Base-by-base conservation (phyloP, 1,140 invertebrate species). In the Macrostomum lignano region DNA sequence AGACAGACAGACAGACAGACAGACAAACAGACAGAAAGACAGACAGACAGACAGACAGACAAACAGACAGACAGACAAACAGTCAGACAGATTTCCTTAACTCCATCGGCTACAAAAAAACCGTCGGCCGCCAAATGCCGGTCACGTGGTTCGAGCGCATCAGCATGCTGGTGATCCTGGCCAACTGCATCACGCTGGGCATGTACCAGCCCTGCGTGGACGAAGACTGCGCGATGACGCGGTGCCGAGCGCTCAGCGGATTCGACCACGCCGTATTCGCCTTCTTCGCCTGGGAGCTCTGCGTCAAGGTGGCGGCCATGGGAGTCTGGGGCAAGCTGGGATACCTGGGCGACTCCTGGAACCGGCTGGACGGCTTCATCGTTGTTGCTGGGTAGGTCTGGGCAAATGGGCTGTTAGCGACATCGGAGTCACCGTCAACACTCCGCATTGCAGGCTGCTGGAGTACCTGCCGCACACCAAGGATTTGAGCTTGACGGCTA, bases 101-200 rank as follows among this genome's bases (percentile, higher is more conserved):
- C n/a, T n/a, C n/a, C n/a, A n/a, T n/a, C n/a, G n/a, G n/a, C n/a
- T n/a, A n/a, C n/a, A n/a, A n/a, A n/a, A n/a, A n/a, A n/a, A n/a
- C n/a, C n/a, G n/a, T n/a, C n/a, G n/a, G n/a, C n/a, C n/a, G n/a
- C n/a, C n/a, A n/a, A n/a, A n/a, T n/a, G n/a, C n/a, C n/a, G n/a
- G n/a, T n/a, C n/a, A 93, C 77, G 60, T 96, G 88, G 86, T 98
- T 96, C 64, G 91, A 98, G 63, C 68, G 86, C 38, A 63, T 94
- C 40, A 91, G 79, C 47, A 96, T 98, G 75, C 64, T 84, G 60
- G 81, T 96, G 14, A 98, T 98, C 45, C 60, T 98, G 33, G 63
- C 96, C 41, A 98, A 98, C 65, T 98, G 91, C 61, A 69, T 96
- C 30, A 98, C 91, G 0, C 65, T 98, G 40, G 88, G 88, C 25